Evolutionary conservation across 2,113 vertebrate species (phyloP), one percentile per base, ranked within the genome.

Genomic region (Tringa solitaria): DNA sequence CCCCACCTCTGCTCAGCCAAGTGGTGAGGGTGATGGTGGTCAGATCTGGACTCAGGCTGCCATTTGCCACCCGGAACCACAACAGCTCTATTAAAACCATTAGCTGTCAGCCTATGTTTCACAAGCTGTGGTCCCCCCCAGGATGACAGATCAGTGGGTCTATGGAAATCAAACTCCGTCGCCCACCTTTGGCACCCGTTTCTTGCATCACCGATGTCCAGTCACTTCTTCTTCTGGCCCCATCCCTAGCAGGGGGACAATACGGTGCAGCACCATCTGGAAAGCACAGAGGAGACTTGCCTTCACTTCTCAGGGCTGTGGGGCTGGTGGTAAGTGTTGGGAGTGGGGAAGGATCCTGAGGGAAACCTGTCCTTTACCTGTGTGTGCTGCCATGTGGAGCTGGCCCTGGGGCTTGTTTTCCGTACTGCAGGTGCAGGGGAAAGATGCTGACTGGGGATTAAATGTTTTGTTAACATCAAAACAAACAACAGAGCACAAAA

Each of bases 401-500:
- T 10, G 5, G 56, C 7, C 21, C 57, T 75, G 0, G 1, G 61
- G 35, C 46, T 75, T 85, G 59, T 83, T 90, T 94, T 37, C 81
- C 12, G 1, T 45, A 9, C 30, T 82, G 39, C 17, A 54, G 39
- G 41, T 82, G 39, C 17, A 51, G 39, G 41, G 84, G 72, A 89
- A 88, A 69, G 50, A 74, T 53, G 46, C 48, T 78, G 61, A 72
- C 43, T 51, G 46, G 21, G 53, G 33, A 70, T 64, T 73, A 83
- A 83, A 77, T 2, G 2, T 67, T 67, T 74, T 37, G 27, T 65
- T 87, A 81, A 37, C 30, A 90, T 77, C 26, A 74, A 87, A 94
- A 63, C 43, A 90, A 94, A 87, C 46, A 33, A 84, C 70, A 78
- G 76, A 87, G 57, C 41, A 70, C 37, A 73, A 64, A 95, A 90